Conservation (phyloP, 2,797 vertebrate species). For the Eulemur mongoz region DNA sequence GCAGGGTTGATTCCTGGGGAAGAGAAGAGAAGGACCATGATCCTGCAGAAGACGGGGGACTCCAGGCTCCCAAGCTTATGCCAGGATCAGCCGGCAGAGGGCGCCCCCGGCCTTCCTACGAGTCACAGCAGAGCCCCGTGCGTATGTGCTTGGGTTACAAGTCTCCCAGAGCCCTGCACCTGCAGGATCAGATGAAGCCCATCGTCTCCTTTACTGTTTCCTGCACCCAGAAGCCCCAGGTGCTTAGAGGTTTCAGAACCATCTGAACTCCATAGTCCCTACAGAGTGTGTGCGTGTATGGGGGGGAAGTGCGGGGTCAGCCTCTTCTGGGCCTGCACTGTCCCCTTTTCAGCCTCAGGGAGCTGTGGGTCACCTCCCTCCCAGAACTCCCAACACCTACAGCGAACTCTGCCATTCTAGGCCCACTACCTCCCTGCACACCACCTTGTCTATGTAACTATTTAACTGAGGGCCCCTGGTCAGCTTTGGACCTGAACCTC, state of each 20-base stretch:
- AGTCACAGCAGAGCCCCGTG: not conserved
- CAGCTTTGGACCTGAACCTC: not conserved
- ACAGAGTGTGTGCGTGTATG: not conserved
- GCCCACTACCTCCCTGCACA: not conserved
- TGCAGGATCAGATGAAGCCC: not conserved
- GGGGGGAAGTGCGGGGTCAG: not conserved
- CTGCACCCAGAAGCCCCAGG: not conserved
- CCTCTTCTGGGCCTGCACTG: not conserved
- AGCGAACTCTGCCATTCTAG: not conserved
- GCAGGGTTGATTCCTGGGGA: slow-evolving; percentile 81
- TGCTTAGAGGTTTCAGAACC: not conserved
- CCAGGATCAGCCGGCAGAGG: slow-evolving; percentile 57
- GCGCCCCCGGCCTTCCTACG: not conserved
- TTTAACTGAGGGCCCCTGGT: not conserved
- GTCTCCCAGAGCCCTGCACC: not conserved
- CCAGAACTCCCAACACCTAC: not conserved
- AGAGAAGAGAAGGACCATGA: not conserved
- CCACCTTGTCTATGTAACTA: not conserved
- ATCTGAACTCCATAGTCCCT: not conserved
- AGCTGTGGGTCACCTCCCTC: not conserved
- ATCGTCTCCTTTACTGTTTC: not conserved
- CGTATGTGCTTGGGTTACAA: not conserved
- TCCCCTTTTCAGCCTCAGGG: not conserved
- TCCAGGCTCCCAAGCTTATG: not conserved
- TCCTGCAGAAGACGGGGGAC: not conserved